Evolutionary conservation across 2,113 vertebrate species (phyloP), one percentile per base, ranked within the genome.

Genomic region (Glareola pratincola): DNA sequence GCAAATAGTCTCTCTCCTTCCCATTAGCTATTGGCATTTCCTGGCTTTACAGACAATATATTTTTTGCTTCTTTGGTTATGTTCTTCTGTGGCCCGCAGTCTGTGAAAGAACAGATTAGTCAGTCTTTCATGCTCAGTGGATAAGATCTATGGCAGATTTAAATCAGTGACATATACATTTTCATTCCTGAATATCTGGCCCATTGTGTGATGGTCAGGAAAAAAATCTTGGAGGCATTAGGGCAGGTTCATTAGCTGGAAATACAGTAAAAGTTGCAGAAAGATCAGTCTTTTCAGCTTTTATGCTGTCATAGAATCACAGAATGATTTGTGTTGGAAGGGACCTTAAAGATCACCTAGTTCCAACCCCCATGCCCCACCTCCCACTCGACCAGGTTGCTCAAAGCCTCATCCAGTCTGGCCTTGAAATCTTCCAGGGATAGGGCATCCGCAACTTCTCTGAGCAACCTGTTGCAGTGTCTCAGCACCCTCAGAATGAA

Each of bases 351-450:
- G 39, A 32, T 36, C 17, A 47, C 6, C 13, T 5, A 26, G 17
- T 59, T 67, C 6, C 30, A 62, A 5, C 2, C 1, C 2, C 5
- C 3, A 6, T 36, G 7, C 39, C 7, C 0, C 23, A 59, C 9
- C 37, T 66, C 18, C 11, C 8, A 9, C 23, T 43, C 13, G 47
- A 53, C 1, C 26, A 18, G 18, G 11, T 24, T 75, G 20, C 30
- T 62, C n/a, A 67, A 4, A 56, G 13, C 9, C 34, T 13, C 20
- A 19, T 51, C 15, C 57, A 43, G 0, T 15, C 37, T 29, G 20
- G 16, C 34, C 50, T 67, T 85, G 54, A 56, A 51, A 9, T 3
- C 9, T 39, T 21, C 37, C 24, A 21, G 56, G 64, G 47, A 37
- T 1, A 19, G 14, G 22, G 7, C 37, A 71, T 5, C 47, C 74